Evolutionary conservation across 1,140 invertebrate species (phyloP).

Genomic region (Elymnias hypermnestra): DNA sequence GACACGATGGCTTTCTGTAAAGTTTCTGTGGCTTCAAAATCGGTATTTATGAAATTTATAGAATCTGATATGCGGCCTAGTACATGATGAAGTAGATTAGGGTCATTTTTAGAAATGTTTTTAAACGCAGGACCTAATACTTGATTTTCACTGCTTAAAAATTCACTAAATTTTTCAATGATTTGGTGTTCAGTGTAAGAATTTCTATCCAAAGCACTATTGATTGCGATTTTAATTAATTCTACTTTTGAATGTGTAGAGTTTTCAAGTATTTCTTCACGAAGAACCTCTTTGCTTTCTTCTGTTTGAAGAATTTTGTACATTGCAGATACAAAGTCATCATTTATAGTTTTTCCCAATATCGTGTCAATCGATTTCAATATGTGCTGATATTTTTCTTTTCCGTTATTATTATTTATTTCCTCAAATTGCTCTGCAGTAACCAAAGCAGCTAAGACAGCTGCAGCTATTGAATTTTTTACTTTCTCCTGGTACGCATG

Average conservation of each 20-base stretch:
- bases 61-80: conserved; percentile 77
- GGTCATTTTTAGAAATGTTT: conserved; percentile 76
- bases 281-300: conserved; percentile 64
- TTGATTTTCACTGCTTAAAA: conserved; percentile 77
- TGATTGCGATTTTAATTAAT: conserved; percentile 78
- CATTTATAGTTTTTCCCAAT: conserved; percentile 63
- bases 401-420: conserved; percentile 68
- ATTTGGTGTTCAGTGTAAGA: conserved; percentile 74
- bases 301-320: conserved; percentile 69
- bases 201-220: conserved; percentile 52
- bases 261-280: conserved; percentile 74
- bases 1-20: conserved; percentile 80
- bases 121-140: conserved; percentile 78
- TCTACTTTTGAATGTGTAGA: conserved; percentile 76
- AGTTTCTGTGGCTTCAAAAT: conserved; percentile 78
- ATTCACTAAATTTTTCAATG: conserved; percentile 77
- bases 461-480: conserved; percentile 76
- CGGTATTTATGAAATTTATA: conserved; percentile 76
- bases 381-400: conserved; percentile 74
- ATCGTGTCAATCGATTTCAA: conserved; percentile 77
- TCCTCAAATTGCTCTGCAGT: conserved; percentile 72
- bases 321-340: conserved; percentile 68
- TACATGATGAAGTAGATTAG: conserved; percentile 75
- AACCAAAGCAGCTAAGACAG: conserved; percentile 76
- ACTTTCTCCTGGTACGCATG: conserved; percentile 64